Conservation (phyloP, 1,140 invertebrate species). For the Gryon sp. region DNA sequence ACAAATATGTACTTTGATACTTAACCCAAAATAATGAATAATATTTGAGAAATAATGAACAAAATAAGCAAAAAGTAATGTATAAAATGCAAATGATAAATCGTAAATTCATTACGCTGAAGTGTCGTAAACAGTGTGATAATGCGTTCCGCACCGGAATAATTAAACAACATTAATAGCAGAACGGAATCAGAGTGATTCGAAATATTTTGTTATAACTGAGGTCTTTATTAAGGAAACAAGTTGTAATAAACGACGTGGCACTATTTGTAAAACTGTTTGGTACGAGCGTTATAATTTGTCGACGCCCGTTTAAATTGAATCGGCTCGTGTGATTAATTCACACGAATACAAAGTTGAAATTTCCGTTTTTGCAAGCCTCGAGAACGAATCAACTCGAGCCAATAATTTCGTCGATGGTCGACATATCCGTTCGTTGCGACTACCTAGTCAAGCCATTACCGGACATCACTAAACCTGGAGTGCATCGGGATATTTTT, state of each 20-base stretch:
- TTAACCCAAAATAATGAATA: too few species aligned
- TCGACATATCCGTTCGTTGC: constrained; percentile 43
- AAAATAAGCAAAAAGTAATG: too few species aligned
- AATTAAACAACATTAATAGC: constrained; percentile 16
- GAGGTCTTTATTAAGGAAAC: constrained; percentile 17
- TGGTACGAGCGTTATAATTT: constrained; percentile 6
- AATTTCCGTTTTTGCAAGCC: constrained; percentile 37
- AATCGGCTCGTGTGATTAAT: constrained; percentile 29
- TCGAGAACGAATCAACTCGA: constrained; percentile 19
- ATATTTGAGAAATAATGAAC: too few species aligned
- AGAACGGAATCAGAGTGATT: constrained; percentile 6
- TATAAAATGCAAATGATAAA: neutral
- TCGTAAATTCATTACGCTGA: neutral
- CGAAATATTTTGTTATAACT: constrained; percentile 12
- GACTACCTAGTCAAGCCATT: constrained; percentile 34
- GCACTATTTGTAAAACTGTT: constrained; percentile 21
- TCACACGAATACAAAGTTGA: constrained; percentile 39
- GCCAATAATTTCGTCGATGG: constrained; percentile 48
- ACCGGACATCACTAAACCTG: constrained; percentile 53
- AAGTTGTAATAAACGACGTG: constrained; percentile 13
- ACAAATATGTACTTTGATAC: too few species aligned
- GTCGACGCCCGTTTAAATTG: constrained; percentile 20
- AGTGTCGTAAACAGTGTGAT: constrained; percentile 1
- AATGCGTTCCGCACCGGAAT: neutral
- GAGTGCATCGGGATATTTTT: constrained; percentile 49